Base-by-base conservation (phyloP, 2,797 vertebrate species). In the Micropoecilia bifurca region DNA sequence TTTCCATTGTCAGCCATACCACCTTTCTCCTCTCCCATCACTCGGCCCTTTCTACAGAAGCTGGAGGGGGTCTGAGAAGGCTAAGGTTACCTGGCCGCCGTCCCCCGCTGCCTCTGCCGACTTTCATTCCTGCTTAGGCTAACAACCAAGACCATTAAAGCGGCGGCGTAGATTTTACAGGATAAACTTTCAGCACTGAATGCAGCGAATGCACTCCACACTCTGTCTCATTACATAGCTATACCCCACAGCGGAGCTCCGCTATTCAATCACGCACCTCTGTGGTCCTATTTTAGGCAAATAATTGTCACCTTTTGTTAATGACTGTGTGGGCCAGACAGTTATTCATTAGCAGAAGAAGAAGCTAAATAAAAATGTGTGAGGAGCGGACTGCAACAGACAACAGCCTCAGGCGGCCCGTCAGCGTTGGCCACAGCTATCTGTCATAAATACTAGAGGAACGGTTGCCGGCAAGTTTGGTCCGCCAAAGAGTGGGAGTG, bases 1-100 rank as follows among this genome's bases (percentile, higher is more conserved):
- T 94, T 93, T 90, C 93, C 76, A 68, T 84, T 80, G 74, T 87
- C 85, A 82, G 84, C 85, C 76, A 30, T 90, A 83, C 83, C 88
- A 86, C 85, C 86, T 90, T 88, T 90, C 87, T 87, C 83, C 88
- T 89, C 87, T 87, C 83, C 89, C 85, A 75, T 85, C 85, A 78
- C 71, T 6, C 71, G 71, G 47, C 76, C 75, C 81, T 59, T 88
- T 75, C 50, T 83, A 81, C 90, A 90, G 90, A 85, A 80, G 85
- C 87, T 77, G 89, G 77, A 80, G 92, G 91, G 91, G 92, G 91
- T 88, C 87, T 73, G 85, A 78, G 86, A 76, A 80, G 87, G 86
- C 89, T 95, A 90, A 78, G 80, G 91, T 95, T 94, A 95, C 94
- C 89, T 79, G 78, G 73, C 90, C 81, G 85, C 76, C 71, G 68